phyloP scores from a whole-genome alignment of 2,888 invertebrate species.

The Xylocampa areola region DNA sequence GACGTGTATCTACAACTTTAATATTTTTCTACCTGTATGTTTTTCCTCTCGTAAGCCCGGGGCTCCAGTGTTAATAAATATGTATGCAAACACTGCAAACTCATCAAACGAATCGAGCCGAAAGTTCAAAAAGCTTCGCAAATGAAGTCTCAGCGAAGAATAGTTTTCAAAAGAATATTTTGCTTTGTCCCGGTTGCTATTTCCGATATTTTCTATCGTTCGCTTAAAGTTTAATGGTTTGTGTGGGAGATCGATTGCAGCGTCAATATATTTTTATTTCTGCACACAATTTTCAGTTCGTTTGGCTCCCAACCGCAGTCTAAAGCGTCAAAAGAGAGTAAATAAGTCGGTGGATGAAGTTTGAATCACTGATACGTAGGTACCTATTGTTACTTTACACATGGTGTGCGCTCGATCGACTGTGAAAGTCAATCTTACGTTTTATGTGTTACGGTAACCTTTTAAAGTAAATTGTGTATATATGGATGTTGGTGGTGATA shows the following conservation, averaged over 20 bases:
- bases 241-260: constrained; percentile 77
- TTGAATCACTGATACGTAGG: constrained; percentile 59
- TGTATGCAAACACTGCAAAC: constrained; percentile 57
- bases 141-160: constrained; percentile 72
- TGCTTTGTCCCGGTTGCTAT: constrained; percentile 76
- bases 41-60: constrained; percentile 14
- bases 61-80: constrained; percentile 56
- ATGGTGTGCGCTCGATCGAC: constrained; percentile 56
- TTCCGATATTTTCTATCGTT: constrained; percentile 78
- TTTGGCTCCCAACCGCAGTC: constrained; percentile 65
- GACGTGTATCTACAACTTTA: too few relatives aligned
- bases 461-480: constrained; percentile 48
- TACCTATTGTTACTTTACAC: constrained; percentile 62
- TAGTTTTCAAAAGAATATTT: constrained; percentile 80
- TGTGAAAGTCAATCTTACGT: constrained; percentile 58
- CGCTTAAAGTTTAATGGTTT: constrained; percentile 83
- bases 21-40: too few relatives aligned
- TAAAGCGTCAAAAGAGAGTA: constrained; percentile 60
- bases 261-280: constrained; percentile 83
- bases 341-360: constrained; percentile 59
- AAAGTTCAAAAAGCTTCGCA: constrained; percentile 68
- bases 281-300: constrained; percentile 77
- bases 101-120: constrained; percentile 61
- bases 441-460: constrained; percentile 49
- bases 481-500: constrained; percentile 44